Base-by-base conservation (phyloP, 1,140 invertebrate species). In the Eumaeus atala region DNA sequence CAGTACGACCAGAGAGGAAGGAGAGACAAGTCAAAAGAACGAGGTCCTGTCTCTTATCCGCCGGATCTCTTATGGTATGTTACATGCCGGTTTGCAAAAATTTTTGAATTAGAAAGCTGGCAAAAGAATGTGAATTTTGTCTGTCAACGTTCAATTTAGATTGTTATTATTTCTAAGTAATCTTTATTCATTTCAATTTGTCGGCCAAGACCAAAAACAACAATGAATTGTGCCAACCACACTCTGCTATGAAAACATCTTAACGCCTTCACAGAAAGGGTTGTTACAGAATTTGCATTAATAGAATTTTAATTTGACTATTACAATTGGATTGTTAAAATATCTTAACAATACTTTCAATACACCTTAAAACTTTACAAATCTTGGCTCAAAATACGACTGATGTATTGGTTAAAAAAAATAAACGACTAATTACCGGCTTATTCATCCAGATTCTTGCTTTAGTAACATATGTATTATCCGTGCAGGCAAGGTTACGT, bases 171-270 rank as follows among this genome's bases (percentile, higher is more conserved):
- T 33, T 35, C 14, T 40, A 54, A 28, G 44, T 58, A 58, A 80
- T 77, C 72, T 76, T 81, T 74, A 79, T 80, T 79, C 72, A 81
- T 77, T 73, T 70, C 62, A 72, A 81, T 77, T 76, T 75, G 70
- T 65, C 59, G 63, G 57, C 58, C 71, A 75, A 78, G 66, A 64
- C 66, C 67, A 77, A 74, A 73, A 64, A 58, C 64, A 61, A 76
- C 69, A 72, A 67, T 68, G 59, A 64, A 59, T 65, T 63, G 58
- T 62, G 62, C 56, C 58, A 64, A 33, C 51, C 38, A 73, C 79
- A 79, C 74, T 81, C 69, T 62, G 72, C 68, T 77, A 70, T 59
- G 65, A 78, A 72, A 84, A 84, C 74, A 84, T 70, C 71, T 76
- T 77, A 78, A 76, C 80, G 54, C 77, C 73, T 77, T 72, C 57